phyloP scores from a whole-genome alignment of 2,888 invertebrate species.

The Arrhopalites spinosus region DNA sequence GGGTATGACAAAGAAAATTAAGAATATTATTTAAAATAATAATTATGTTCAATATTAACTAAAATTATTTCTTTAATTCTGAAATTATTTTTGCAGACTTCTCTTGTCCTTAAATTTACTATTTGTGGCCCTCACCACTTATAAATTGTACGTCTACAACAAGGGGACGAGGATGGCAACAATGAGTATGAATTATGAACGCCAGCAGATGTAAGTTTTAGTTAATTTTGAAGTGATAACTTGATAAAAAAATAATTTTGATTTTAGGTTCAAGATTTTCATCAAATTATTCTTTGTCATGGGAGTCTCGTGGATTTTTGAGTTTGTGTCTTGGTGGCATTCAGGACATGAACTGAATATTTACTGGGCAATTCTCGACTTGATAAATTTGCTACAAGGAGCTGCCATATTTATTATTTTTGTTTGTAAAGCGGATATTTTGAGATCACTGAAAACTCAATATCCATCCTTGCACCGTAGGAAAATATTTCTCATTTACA shows the following conservation, averaged over 20 bases:
- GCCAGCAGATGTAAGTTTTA: slow-evolving; percentile 20
- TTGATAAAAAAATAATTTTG: neutral
- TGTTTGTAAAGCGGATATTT: slow-evolving; percentile 49
- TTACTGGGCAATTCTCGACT: slow-evolving; percentile 47
- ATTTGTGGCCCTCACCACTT: slow-evolving; percentile 3
- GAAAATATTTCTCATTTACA: neutral
- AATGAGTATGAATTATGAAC: neutral
- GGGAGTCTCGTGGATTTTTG: slow-evolving; percentile 54
- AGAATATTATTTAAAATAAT: neutral
- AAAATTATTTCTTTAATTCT: neutral
- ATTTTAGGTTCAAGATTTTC: slow-evolving; percentile 45
- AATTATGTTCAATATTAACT: neutral
- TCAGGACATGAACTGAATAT: slow-evolving; percentile 35
- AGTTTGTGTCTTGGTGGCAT: slow-evolving; percentile 44
- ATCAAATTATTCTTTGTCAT: slow-evolving; percentile 50
- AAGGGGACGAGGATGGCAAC: slow-evolving; percentile 13
- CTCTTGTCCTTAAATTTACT: neutral
- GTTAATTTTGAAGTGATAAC: neutral
- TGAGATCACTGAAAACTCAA: slow-evolving; percentile 39
- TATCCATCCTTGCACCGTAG: neutral
- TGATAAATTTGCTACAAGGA: slow-evolving; percentile 50
- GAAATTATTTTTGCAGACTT: neutral
- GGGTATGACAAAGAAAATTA: neutral
- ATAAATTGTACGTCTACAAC: slow-evolving; percentile 18
- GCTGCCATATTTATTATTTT: slow-evolving; percentile 53